Conservation (phyloP, 2,888 invertebrate genomes). For the Spodoptera exigua region DNA sequence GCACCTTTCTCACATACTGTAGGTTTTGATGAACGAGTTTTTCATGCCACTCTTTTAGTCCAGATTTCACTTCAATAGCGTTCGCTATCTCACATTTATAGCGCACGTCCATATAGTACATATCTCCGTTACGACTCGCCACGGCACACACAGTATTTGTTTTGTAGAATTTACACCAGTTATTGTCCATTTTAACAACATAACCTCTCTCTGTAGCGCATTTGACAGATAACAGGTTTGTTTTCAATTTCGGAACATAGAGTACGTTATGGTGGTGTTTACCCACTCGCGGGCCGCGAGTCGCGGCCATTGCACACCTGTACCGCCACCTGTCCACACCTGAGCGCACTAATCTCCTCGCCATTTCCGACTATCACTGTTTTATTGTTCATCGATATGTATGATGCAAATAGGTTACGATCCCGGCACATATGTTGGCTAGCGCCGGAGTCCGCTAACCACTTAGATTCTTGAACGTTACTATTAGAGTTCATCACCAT, state of each 20-base stretch:
- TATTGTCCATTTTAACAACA: too few species aligned
- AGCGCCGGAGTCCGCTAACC: background rate
- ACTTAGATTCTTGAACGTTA: background rate
- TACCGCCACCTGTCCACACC: too few species aligned
- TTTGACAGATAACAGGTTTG: too few species aligned
- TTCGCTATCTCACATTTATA: slow-evolving; percentile 21
- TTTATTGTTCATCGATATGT: background rate
- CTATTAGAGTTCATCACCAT: too few species aligned
- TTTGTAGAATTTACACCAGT: too few species aligned
- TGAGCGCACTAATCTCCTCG: background rate
- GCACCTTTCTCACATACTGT: slow-evolving; percentile 34
- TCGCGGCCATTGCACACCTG: too few species aligned
- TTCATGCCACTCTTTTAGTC: slow-evolving; percentile 41
- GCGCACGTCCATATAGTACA: slow-evolving; percentile 40
- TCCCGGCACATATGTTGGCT: slow-evolving; percentile 1
- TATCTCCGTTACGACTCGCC: slow-evolving; percentile 41
- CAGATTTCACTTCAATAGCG: background rate
- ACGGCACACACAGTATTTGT: slow-evolving; percentile 45
- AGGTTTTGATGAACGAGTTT: slow-evolving; percentile 48
- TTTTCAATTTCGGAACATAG: too few species aligned
- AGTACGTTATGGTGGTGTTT: too few species aligned
- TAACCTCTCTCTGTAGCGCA: too few species aligned
- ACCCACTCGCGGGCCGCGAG: too few species aligned
- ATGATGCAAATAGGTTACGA: background rate
- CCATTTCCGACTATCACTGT: background rate